Base-by-base conservation (phyloP, 1,140 invertebrate species). In the Tetramorium alpestre region DNA sequence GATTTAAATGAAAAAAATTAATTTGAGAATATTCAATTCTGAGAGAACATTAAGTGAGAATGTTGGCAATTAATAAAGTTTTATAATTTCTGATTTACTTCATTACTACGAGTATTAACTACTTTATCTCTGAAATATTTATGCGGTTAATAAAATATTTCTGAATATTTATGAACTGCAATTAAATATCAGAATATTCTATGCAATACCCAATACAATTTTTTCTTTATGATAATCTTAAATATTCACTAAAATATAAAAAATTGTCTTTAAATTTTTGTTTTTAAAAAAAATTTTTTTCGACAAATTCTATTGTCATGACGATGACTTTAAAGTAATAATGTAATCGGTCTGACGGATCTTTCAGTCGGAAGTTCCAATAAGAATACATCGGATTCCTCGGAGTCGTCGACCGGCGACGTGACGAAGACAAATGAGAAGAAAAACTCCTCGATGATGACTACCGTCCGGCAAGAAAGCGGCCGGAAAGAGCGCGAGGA, bases 371-470 rank as follows among this genome's bases (percentile, higher is more conserved):
- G 1, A 62, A 60, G 22, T 18, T 62, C 18, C 16, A 25, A 49
- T 51, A 51, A 67, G n/a, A 25, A 69, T 84, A 85, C 56, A 77
- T 91, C 28, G 22, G 13, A 28, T 11, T 73, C 18, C n/a, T 84
- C 69, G 22, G 10, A 70, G 38, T 58, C 67, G 67, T 80, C 33
- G 64, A 80, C 38, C n/a, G 62, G 54, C 33, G 75, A 67, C 11
- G 33, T 25, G 64, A 81, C n/a, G 38, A 56, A 72, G 51, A 81
- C 47, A 18, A 10, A 58, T 16, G 38, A 72, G 25, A 73, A 13
- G 25, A 81, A 82, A 8, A 85, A 11, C 18, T 86, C 25, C 6
- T 1, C 47, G 5, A 13, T 0, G 47, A 49, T n/a, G 3, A 72
- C 51, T 67, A 54, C 77, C 18, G 80, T 38, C 25, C 67, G 16